phyloP scores from a whole-genome alignment of 2,797 vertebrate genomes.

The Poeciliopsis infans region DNA sequence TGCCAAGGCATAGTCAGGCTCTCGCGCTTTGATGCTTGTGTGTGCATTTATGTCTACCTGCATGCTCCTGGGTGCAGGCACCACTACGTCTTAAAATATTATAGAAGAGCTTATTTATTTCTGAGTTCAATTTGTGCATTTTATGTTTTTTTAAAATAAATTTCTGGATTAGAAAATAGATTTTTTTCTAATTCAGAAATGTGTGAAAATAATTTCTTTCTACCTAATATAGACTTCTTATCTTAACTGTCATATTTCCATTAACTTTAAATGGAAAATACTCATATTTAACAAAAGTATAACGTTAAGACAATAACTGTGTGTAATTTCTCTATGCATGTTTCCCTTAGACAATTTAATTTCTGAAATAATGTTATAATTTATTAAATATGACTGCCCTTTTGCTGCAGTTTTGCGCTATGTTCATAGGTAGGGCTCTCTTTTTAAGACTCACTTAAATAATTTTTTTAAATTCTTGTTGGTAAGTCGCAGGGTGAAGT shows the following conservation, averaged over 20 bases:
- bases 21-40: slow-evolving; percentile 11
- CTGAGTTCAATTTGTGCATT: background rate
- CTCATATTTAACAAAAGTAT: background rate
- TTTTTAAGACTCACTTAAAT: no score
- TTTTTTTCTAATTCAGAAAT: background rate
- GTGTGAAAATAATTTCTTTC: background rate
- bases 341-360: background rate
- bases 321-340: background rate
- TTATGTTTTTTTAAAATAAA: background rate
- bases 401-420: background rate
- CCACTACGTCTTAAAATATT: background rate
- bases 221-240: background rate
- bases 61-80: background rate
- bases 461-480: background rate
- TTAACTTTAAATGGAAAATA: background rate
- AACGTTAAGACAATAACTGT: background rate
- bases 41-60: background rate
- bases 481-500: background rate
- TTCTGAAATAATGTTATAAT: background rate
- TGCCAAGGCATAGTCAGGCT: slow-evolving; percentile 16
- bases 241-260: background rate
- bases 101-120: background rate
- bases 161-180: background rate
- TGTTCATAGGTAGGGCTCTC: background rate
- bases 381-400: background rate